Evolutionary conservation across 64 coral and sea anemone genomes (phyloP), one percentile per base, ranked within the genome.

Genomic region (Hydrozoanthus tunicans): DNA sequence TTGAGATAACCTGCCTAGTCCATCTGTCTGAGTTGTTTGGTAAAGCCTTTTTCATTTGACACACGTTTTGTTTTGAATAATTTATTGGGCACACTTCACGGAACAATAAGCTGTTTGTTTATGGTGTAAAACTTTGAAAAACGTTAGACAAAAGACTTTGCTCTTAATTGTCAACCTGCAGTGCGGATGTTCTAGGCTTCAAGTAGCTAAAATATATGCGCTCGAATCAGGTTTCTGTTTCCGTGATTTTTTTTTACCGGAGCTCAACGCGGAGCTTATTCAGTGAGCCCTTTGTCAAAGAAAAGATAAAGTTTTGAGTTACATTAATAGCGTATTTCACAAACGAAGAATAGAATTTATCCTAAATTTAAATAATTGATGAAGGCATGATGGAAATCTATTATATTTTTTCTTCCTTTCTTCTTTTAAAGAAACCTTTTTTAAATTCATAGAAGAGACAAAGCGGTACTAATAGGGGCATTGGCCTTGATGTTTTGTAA

Each of bases 21-120:
- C 84, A 88, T 88, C 84, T 88, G 84, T 56, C 25, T 26, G 70
- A 75, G 74, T 88, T 88, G 84, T 88, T 88, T 88, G 56, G 84
- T 88, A 88, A 88, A 88, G 84, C 66, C 68, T 73, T 75, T 88
- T 88, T 88, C 84, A 88, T 75, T 11, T 55, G 56, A 88, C 84
- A 88, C 69, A 88, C 84, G 55, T 88, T 88, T 73, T 88, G 69
- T 88, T 74, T 88, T 88, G 84, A 88, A 88, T 88, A 88, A 88
- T 88, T 88, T 88, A 88, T 88, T 75, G 84, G 67, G 67, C 84
- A 88, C 84, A 88, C 84, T 88, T 73, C 56, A 88, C n/a, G 68
- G 57, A 88, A 88, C 84, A 88, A 88, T 88, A 25, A 20, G n/a
- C 84, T 88, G 69, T 88, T 88, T 88, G 84, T 88, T 88, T 88